Evolutionary conservation across 2,888 invertebrate genomes (phyloP).

Genomic region (Sylvicola fuscatus): DNA sequence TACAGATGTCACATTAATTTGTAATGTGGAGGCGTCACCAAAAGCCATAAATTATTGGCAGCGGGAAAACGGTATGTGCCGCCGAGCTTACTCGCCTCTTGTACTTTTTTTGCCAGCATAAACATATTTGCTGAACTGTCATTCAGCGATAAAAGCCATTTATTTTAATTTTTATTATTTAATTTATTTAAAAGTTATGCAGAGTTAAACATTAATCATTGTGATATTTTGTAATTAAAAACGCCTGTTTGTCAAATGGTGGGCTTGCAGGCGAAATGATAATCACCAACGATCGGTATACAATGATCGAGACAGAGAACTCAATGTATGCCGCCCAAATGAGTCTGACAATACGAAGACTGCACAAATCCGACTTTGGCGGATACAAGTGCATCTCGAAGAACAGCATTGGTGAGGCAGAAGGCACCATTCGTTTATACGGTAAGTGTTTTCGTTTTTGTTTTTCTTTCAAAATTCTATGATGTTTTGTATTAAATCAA

Average conservation of each 20-base stretch:
- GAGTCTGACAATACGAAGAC: constrained; percentile 52
- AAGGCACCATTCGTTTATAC: constrained; percentile 68
- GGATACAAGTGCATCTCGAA: constrained; percentile 73
- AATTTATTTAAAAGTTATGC: too few species aligned
- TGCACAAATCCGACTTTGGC: constrained; percentile 55
- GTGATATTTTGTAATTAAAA: too few species aligned
- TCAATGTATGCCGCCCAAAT: constrained; percentile 67
- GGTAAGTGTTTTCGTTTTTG: too few species aligned
- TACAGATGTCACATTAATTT: constrained; percentile 72
- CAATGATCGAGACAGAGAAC: constrained; percentile 45
- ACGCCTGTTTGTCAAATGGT: too few species aligned
- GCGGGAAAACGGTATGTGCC: constrained; percentile 54
- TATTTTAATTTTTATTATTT: too few species aligned
- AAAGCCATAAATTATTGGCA: constrained; percentile 85
- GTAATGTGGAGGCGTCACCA: constrained; percentile 77
- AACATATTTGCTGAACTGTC: neutral
- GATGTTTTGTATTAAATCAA: too few species aligned
- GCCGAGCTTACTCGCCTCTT: neutral
- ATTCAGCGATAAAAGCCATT: neutral
- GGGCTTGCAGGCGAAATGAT: constrained; percentile 72
- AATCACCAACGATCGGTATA: constrained; percentile 58
- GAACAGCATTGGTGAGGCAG: constrained; percentile 71
- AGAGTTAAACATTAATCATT: too few species aligned
- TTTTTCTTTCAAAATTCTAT: too few species aligned
- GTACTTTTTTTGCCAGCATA: neutral